Conservation (phyloP, 2,113 vertebrate species). For the Mormoops blainvillei region DNA sequence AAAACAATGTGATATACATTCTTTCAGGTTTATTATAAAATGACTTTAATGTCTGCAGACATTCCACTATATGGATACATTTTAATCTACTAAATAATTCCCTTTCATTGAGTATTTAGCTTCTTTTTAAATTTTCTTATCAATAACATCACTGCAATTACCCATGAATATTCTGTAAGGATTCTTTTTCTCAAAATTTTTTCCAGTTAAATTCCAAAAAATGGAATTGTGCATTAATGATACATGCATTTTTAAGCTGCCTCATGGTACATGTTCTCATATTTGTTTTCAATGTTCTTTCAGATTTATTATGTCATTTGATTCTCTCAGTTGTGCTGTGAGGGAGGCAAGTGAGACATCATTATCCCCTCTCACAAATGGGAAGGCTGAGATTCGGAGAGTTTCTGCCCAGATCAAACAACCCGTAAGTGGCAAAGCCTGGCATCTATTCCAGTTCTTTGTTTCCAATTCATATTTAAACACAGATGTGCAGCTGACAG, state of each 20-base stretch:
- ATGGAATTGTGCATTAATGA: not conserved
- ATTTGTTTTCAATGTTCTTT: not conserved
- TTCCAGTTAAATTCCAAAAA: not conserved
- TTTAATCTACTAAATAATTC: not conserved
- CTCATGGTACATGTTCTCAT: not conserved
- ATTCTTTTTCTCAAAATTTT: not conserved
- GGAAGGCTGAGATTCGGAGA: not conserved
- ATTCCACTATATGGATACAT: not conserved
- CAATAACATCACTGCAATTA: not conserved
- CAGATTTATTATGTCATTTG: not conserved
- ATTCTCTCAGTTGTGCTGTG: not conserved
- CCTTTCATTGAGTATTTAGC: not conserved
- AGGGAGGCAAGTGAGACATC: not conserved
- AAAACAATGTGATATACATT: not conserved
- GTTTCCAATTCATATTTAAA: conserved; percentile 18
- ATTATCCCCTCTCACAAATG: not conserved
- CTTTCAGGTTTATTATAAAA: not conserved
- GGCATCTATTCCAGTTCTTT: not conserved
- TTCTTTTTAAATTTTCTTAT: conserved; percentile 10
- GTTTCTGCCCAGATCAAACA: not conserved
- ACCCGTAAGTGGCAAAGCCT: not conserved
- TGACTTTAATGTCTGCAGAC: not conserved
- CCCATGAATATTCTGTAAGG: not conserved
- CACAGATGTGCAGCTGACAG: not conserved
- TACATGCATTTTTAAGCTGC: not conserved